Percentiles rank a stretch among this genome's conserved stretches.
Conservation (phyloP, 2,797 vertebrate genomes). For the Merluccius polli region DNA sequence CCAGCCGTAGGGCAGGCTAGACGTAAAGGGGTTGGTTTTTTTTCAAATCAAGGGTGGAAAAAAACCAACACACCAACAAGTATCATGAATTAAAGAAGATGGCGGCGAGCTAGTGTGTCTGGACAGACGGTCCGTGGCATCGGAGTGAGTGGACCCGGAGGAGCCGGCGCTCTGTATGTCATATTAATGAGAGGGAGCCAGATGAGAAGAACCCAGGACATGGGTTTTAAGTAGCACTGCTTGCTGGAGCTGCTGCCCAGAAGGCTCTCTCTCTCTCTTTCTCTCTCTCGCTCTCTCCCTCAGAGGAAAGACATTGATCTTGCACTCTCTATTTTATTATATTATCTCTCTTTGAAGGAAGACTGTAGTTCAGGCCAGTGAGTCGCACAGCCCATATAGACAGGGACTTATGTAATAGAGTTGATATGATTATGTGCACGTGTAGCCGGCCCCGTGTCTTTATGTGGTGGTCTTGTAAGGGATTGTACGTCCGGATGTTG, state of each 20-base stretch:
- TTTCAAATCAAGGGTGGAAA: neutral
- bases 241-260: neutral
- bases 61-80: neutral
- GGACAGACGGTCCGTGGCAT: neutral
- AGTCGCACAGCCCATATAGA: neutral
- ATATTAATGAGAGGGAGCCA: neutral
- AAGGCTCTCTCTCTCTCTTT: neutral
- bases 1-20: neutral
- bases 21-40: neutral
- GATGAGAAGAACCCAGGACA: neutral
- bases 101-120: conserved; percentile 1
- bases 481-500: neutral
- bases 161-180: neutral
- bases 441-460: neutral
- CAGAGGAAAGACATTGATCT: neutral
- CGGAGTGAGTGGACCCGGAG: neutral
- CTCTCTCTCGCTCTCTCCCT: neutral
- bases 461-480: neutral
- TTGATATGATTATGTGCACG: neutral
- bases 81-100: conserved; percentile 3
- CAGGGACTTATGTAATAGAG: neutral
- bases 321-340: neutral
- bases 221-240: neutral
- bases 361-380: neutral
- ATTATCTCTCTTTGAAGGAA: neutral